These are phyloP conservation scores for Troides aeacus DNA, from an alignment of 2,888 invertebrate species.

Conservation along the genomic window DNA sequence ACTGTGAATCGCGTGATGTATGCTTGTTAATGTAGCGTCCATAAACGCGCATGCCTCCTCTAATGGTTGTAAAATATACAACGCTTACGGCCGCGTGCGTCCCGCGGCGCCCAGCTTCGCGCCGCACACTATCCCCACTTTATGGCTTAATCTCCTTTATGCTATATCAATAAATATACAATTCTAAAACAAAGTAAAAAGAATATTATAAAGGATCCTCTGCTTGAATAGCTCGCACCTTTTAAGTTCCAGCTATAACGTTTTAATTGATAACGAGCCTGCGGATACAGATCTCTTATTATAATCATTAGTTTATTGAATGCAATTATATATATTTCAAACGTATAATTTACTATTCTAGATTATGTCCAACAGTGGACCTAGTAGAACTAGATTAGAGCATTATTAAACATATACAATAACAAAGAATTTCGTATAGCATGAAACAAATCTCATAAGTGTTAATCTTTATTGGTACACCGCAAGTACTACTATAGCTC, in stretches of 20 bases:
- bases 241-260: slow-evolving; percentile 35
- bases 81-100: slow-evolving; percentile 51
- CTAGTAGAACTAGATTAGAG: too few species aligned
- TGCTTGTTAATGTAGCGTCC: slow-evolving; percentile 16
- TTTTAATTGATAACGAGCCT: too few species aligned
- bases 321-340: too few species aligned
- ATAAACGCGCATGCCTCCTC: slow-evolving; percentile 42
- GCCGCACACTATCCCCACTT: slow-evolving; percentile 56
- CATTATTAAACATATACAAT: too few species aligned
- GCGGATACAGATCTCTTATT: too few species aligned
- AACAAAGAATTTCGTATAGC: too few species aligned
- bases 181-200: slow-evolving; percentile 56
- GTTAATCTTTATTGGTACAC: too few species aligned
- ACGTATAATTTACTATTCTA: too few species aligned
- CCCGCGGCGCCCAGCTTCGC: slow-evolving; percentile 71
- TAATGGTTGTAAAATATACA: slow-evolving; percentile 60
- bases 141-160: slow-evolving; percentile 75
- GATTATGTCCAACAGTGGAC: too few species aligned
- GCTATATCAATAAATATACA: slow-evolving; percentile 71
- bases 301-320: too few species aligned
- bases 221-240: not conserved
- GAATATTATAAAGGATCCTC: slow-evolving; percentile 32
- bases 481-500: too few species aligned
- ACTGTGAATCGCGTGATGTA: slow-evolving; percentile 37
- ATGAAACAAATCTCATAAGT: too few species aligned